phyloP scores from a whole-genome alignment of 2,113 vertebrate genomes.

The Grus americana region DNA sequence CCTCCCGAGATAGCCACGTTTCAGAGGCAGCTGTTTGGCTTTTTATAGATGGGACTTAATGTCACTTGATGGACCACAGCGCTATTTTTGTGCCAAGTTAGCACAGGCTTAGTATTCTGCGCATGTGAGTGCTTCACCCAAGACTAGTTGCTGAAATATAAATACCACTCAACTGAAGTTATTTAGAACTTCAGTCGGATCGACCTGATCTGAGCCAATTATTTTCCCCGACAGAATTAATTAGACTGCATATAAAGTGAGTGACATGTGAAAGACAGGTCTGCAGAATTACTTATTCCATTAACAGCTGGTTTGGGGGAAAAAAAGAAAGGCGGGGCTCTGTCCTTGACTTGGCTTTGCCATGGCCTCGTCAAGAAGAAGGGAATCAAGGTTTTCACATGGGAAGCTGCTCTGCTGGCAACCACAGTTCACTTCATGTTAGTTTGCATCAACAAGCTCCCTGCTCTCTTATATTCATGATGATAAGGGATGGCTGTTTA shows the following conservation, averaged over 20 bases:
- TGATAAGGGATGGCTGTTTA: constrained; percentile 32
- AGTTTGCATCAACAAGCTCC: constrained; percentile 20
- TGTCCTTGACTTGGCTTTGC: constrained; percentile 50
- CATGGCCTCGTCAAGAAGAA: constrained; percentile 3
- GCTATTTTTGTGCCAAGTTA: constrained; percentile 49
- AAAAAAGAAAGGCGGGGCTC: neutral
- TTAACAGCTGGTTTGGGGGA: neutral
- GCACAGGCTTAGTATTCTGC: constrained; percentile 51
- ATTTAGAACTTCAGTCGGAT: constrained; percentile 67
- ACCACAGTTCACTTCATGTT: constrained; percentile 1
- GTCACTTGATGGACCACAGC: neutral
- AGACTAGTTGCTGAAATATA: constrained; percentile 64
- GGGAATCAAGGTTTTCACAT: neutral
- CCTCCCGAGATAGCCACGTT: neutral
- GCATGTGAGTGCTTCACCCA: constrained; percentile 5
- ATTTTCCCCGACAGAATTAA: constrained; percentile 71
- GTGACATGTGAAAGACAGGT: constrained; percentile 64
- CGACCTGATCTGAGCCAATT: constrained; percentile 65
- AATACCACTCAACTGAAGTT: constrained; percentile 62
- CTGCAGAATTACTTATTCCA: constrained; percentile 57
- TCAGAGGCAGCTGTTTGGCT: constrained; percentile 8
- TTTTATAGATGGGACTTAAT: constrained; percentile 48
- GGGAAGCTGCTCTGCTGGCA: constrained; percentile 35
- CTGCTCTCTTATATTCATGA: neutral
- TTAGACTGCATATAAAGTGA: constrained; percentile 70